Conservation (phyloP, 2,797 vertebrate genomes). For the Austrolebias charrua region DNA sequence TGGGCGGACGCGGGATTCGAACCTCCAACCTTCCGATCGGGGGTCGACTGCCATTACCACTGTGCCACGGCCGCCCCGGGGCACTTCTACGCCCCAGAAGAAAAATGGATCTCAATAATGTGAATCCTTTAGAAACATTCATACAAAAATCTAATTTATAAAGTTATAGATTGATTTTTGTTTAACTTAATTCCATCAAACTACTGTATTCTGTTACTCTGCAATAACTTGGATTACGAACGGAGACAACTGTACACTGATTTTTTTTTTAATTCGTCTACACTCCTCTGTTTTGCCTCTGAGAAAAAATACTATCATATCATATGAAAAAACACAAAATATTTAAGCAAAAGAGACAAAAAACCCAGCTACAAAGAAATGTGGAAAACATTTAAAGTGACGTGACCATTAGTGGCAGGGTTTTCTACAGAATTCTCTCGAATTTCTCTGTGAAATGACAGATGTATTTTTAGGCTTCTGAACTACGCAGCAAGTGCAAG, state of each 20-base stretch:
- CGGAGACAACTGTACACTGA: slow-evolving; percentile 33
- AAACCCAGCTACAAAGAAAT: slow-evolving; percentile 45
- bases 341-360: slow-evolving; percentile 26
- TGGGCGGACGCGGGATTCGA: no score
- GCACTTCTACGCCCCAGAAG: no score
- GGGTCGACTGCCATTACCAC: no score
- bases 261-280: slow-evolving; percentile 53
- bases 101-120: no score
- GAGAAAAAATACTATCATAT: slow-evolving; percentile 34
- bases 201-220: slow-evolving; percentile 13
- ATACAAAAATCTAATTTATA: no score
- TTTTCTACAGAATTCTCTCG: slow-evolving; percentile 65
- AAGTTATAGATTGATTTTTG: no score
- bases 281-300: slow-evolving; percentile 22
- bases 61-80: no score
- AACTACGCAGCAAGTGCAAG: slow-evolving; percentile 73
- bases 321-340: slow-evolving; percentile 22
- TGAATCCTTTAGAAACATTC: no score
- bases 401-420: slow-evolving; percentile 62
- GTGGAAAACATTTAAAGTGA: slow-evolving; percentile 52
- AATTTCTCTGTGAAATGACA: slow-evolving; percentile 68
- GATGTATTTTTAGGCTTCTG: slow-evolving; percentile 73
- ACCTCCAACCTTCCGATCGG: no score
- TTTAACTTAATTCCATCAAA: no score
- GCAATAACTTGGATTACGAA: slow-evolving; percentile 32